phyloP scores from a whole-genome alignment of 2,797 vertebrate species.

The Aldrovandia affinis region DNA sequence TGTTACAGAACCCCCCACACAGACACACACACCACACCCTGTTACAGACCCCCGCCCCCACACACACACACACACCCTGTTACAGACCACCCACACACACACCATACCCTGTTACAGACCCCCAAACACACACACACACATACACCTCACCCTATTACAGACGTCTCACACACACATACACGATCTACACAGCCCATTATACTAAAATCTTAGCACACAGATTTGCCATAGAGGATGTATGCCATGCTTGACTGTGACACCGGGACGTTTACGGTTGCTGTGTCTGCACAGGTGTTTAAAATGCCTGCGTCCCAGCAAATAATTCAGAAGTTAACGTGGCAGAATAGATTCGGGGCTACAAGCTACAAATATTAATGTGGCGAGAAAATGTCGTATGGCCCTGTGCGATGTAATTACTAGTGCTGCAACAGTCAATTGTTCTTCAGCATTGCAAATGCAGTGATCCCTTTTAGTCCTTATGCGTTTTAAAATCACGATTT shows the following conservation, averaged over 20 bases:
- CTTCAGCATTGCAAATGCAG: not conserved
- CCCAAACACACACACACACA: not conserved
- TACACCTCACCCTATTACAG: not conserved
- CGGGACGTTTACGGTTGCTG: not conserved
- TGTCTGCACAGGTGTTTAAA: not conserved
- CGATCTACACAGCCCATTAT: not conserved
- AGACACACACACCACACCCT: not conserved
- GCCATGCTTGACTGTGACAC: not conserved
- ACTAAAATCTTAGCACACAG: not conserved
- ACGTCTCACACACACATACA: not conserved
- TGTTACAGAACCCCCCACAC: not conserved
- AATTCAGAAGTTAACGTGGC: conserved; percentile 17
- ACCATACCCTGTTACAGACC: too few relatives aligned
- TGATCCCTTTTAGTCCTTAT: not conserved
- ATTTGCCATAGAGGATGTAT: not conserved
- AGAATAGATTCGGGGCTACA: conserved; percentile 9
- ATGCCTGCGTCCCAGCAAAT: not conserved
- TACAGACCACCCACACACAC: not conserved
- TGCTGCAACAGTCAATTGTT: not conserved
- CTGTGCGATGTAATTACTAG: conserved; percentile 4
- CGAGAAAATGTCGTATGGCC: conserved; percentile 11
- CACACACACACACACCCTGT: not conserved
- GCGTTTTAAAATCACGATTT: not conserved
- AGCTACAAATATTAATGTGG: conserved; percentile 19
- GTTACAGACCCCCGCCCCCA: not conserved